Conservation (phyloP, 2,113 vertebrate species). For the Panthera uncia region DNA sequence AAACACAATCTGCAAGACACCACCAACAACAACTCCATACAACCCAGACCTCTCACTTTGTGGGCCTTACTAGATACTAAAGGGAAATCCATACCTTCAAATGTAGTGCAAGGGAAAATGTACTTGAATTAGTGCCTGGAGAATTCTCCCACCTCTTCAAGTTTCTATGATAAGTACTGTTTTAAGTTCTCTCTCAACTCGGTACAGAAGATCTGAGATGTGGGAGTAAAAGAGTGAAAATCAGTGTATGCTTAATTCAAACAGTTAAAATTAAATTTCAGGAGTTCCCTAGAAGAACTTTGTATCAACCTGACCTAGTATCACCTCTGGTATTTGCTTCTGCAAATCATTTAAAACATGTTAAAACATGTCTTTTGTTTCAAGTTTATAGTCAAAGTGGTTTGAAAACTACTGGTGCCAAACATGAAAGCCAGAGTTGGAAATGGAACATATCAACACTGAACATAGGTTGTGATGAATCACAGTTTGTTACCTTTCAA, state of each 20-base stretch:
- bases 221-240: constrained; percentile 81
- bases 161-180: constrained; percentile 28
- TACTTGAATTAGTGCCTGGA: constrained; percentile 54
- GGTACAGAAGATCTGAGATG: constrained; percentile 76
- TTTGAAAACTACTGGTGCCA: constrained; percentile 54
- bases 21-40: not conserved
- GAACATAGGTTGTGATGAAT: constrained; percentile 72
- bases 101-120: constrained; percentile 36
- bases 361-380: constrained; percentile 34
- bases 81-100: constrained; percentile 14
- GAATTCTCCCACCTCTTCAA: constrained; percentile 19
- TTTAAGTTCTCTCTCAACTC: constrained; percentile 60
- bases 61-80: not conserved
- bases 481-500: constrained; percentile 68
- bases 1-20: constrained; percentile 23
- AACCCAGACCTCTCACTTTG: not conserved
- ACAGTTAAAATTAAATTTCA: constrained; percentile 69
- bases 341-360: constrained; percentile 56
- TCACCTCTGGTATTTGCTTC: constrained; percentile 68
- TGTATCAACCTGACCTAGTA: constrained; percentile 66
- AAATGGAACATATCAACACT: constrained; percentile 49
- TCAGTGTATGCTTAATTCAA: constrained; percentile 79
- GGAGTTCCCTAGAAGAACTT: constrained; percentile 68
- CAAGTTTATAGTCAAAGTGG: constrained; percentile 51
- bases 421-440: constrained; percentile 38